These are phyloP conservation scores for Clitarchus hookeri DNA, from an alignment of 2,888 invertebrate species.

Conservation along the genomic window DNA sequence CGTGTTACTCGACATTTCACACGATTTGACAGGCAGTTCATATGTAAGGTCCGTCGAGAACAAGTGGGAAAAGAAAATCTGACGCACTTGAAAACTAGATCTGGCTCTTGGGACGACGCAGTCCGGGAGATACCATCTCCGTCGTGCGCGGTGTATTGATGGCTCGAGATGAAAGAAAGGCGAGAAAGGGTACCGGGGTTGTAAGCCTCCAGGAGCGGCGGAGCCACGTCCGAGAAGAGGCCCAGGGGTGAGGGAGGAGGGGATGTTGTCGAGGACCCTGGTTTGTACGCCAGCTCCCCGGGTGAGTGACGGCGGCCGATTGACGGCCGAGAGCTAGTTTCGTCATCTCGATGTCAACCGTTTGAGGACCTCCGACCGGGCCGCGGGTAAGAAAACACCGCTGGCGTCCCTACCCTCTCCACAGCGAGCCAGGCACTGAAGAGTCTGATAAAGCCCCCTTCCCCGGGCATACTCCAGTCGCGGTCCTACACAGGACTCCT, in stretches of 20 bases:
- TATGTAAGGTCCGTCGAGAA: no score
- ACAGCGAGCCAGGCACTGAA: not conserved
- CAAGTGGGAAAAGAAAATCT: no score
- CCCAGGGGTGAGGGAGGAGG: not conserved
- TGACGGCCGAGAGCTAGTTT: not conserved
- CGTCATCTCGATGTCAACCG: slow-evolving; percentile 8
- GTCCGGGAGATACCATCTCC: not conserved
- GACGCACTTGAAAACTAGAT: no score
- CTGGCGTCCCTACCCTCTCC: not conserved
- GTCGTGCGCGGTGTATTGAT: not conserved
- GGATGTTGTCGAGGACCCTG: no score
- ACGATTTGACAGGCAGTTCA: no score
- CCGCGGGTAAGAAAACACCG: not conserved
- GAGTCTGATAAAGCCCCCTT: not conserved
- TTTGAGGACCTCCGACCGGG: not conserved
- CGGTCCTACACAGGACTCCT: no score
- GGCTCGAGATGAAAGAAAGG: not conserved
- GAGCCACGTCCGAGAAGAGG: not conserved
- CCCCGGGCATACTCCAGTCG: no score
- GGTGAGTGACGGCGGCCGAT: not conserved
- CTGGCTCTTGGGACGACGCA: no score
- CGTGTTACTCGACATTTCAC: no score
- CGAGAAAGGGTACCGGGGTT: not conserved
- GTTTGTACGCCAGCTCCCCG: not conserved
- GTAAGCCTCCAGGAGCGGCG: not conserved